phyloP scores from a whole-genome alignment of 1,140 invertebrate species.

The Pemphigus obesinymphae region DNA sequence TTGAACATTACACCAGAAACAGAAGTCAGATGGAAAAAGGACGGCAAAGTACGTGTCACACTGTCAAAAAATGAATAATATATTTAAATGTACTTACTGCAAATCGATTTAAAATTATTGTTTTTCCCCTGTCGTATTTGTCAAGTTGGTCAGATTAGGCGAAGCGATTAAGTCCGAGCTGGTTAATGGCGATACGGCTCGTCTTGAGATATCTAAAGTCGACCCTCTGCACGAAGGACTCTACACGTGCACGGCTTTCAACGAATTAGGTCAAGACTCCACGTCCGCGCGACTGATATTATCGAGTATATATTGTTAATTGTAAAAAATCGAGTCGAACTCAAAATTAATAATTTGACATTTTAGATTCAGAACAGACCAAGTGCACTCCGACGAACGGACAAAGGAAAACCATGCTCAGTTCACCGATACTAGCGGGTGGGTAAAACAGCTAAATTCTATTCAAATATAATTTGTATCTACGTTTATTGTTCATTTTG shows the following conservation, averaged over 20 bases:
- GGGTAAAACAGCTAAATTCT: no score
- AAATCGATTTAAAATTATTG: no score
- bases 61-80: no score
- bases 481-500: background rate
- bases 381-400: conserved; percentile 44
- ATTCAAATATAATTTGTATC: no score
- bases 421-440: conserved; percentile 9
- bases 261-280: conserved; percentile 70
- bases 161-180: conserved; percentile 65
- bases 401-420: conserved; percentile 40
- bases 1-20: conserved; percentile 62
- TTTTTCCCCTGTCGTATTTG: conserved; percentile 45
- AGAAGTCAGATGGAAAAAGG: conserved; percentile 73
- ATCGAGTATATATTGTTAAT: conserved; percentile 56
- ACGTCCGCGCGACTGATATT: conserved; percentile 76
- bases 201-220: conserved; percentile 67
- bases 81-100: no score
- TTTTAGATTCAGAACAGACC: background rate
- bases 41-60: conserved; percentile 70
- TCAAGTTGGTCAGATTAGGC: conserved; percentile 61
- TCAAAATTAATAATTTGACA: background rate
- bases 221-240: conserved; percentile 85
- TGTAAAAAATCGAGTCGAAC: background rate
- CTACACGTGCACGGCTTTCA: conserved; percentile 77
- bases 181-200: conserved; percentile 61